Evolutionary conservation across 2,888 invertebrate species (phyloP).

Genomic region (Cephus runcator): DNA sequence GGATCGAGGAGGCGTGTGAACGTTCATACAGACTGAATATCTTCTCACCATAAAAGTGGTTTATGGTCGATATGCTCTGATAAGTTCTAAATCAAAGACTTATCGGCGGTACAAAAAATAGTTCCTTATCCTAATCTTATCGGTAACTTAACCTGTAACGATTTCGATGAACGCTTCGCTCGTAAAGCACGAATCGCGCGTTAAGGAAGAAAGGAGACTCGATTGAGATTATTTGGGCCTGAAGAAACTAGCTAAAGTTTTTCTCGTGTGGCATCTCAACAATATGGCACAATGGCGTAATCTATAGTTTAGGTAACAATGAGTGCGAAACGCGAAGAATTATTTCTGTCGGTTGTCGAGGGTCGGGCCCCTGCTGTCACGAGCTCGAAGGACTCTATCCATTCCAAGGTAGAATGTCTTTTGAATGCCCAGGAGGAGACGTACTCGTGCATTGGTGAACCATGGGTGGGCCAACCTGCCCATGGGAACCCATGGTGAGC

Average conservation of each 20-base stretch:
- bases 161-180: slow-evolving; percentile 13
- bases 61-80: slow-evolving; percentile 30
- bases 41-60: slow-evolving; percentile 52
- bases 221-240: not conserved
- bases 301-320: slow-evolving; percentile 56
- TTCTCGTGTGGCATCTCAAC: slow-evolving; percentile 5
- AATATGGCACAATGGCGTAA: slow-evolving; percentile 49
- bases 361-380: slow-evolving; percentile 56
- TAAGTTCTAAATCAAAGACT: not conserved
- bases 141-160: not conserved
- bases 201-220: not conserved
- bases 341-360: slow-evolving; percentile 27
- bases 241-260: not conserved
- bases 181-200: slow-evolving; percentile 15
- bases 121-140: not conserved
- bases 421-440: slow-evolving; percentile 17
- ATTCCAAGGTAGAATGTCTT: slow-evolving; percentile 38
- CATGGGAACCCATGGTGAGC: slow-evolving; percentile 45
- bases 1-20: slow-evolving; percentile 60
- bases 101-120: not conserved
- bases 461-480: slow-evolving; percentile 64
- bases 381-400: slow-evolving; percentile 59
- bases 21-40: slow-evolving; percentile 26
- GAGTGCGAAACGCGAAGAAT: slow-evolving; percentile 55
- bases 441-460: slow-evolving; percentile 35